Base-by-base conservation (phyloP, 2,113 vertebrate genomes). In the Rhynchopsitta pachyrhyncha region DNA sequence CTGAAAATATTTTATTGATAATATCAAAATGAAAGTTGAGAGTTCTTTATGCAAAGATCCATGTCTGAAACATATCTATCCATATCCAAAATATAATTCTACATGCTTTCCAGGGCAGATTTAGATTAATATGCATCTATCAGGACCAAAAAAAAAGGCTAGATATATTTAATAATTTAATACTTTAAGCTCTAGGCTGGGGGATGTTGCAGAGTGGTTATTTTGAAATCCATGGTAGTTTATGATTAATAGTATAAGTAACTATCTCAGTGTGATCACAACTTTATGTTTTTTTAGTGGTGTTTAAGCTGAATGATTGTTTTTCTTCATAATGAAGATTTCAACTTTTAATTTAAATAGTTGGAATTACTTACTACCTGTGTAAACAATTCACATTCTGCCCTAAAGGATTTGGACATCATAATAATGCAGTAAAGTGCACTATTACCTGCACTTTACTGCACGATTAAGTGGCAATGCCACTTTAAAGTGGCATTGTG, bases 31-130 rank as follows among this genome's bases (percentile, higher is more conserved):
- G 80, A 77, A 93, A 84, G 37, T 37, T 68, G 74, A 77, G 88
- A 70, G 20, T 6, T 71, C 69, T 78, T 74, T 24, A 50, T 50
- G 31, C n/a, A 83, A 47, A 88, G 60, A 82, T 46, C 46, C 35
- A 33, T 68, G 35, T 50, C 83, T 93, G 86, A 81, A 84, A 12
- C 5, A 0, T 82, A 66, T 88, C 57, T 68, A 17, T 41, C 78
- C 71, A 49, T 87, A 90, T 80, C 44, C 37, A 84, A 93, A 89
- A 88, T 70, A 73, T 19, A 76, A 84, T 92, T 96, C 73, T 86
- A 37, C 64, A 33, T 69, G 69, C 44, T 96, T 96, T 91, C 66
- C 81, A 79, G 83, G 62, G 42, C 39, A 88, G 57, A 91, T 94
- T 93, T 91, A 82, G 62, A 78, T 71, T 81, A 86, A 23, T 19